A percentile compares a stretch with the other conserved stretches of the same genome.
These are phyloP conservation scores for Falco punctatus DNA, from an alignment of 2,113 vertebrate genomes.

Conservation along the genomic window DNA sequence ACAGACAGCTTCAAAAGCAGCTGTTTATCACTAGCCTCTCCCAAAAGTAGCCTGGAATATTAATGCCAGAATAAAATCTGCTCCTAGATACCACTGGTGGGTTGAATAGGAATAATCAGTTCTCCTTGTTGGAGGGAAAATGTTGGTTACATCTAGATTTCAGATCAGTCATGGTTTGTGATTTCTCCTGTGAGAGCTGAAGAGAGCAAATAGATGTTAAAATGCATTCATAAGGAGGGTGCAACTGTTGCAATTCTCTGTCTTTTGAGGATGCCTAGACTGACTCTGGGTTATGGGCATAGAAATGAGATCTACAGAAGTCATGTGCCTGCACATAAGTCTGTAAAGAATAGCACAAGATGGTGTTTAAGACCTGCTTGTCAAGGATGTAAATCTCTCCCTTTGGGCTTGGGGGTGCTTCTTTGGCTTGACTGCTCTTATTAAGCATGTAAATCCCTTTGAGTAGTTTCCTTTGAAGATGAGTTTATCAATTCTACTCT, in stretches of 20 bases:
- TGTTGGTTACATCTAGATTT: neutral
- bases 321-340: neutral
- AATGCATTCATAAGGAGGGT: neutral
- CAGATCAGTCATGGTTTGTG: neutral
- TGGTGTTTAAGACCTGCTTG: neutral
- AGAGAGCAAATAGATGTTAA: neutral
- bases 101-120: neutral
- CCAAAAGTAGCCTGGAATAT: neutral
- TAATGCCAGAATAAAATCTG: neutral
- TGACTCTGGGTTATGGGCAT: neutral
- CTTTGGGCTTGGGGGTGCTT: neutral
- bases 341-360: neutral
- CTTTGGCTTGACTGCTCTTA: neutral
- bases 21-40: neutral
- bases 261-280: neutral
- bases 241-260: neutral
- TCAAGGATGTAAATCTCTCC: neutral
- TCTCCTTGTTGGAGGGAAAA: neutral
- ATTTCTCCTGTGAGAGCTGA: neutral
- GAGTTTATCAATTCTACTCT: neutral
- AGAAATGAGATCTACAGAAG: neutral
- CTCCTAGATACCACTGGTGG: neutral
- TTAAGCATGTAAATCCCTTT: neutral
- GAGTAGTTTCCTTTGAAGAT: constrained; percentile 6
- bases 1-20: neutral